Evolutionary conservation across 2,113 vertebrate genomes (phyloP).

Genomic region (Ranitomeya imitator): DNA sequence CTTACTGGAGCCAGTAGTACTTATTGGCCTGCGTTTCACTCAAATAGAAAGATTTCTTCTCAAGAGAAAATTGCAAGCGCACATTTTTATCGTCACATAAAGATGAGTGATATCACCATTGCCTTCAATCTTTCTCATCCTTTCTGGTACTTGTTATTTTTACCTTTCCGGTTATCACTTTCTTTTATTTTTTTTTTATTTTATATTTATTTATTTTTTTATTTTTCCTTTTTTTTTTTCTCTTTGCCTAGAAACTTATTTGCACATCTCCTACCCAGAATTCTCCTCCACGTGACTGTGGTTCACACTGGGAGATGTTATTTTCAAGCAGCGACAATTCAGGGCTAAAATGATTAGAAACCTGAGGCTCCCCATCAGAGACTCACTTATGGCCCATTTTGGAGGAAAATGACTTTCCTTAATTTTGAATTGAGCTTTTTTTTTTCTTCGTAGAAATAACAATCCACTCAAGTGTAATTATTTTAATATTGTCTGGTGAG

Average conservation of each 20-base stretch:
- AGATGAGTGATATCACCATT: slow-evolving; percentile 48
- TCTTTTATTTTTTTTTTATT: neutral
- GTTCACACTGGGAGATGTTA: slow-evolving; percentile 28
- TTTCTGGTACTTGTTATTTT: slow-evolving; percentile 51
- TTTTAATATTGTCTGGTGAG: slow-evolving; percentile 40
- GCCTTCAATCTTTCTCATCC: slow-evolving; percentile 49
- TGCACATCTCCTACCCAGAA: slow-evolving; percentile 37
- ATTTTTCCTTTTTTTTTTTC: neutral
- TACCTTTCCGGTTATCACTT: neutral
- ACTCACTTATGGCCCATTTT: slow-evolving; percentile 32
- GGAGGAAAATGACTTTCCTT: slow-evolving; percentile 45
- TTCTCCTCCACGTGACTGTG: slow-evolving; percentile 4
- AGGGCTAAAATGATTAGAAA: slow-evolving; percentile 38
- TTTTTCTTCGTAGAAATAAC: slow-evolving; percentile 9
- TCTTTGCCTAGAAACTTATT: neutral
- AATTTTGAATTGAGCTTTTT: slow-evolving; percentile 29
- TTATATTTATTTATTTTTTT: neutral
- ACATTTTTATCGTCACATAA: slow-evolving; percentile 52
- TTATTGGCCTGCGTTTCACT: slow-evolving; percentile 38
- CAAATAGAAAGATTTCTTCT: slow-evolving; percentile 54
- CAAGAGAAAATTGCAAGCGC: slow-evolving; percentile 35
- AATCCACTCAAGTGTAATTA: slow-evolving; percentile 47
- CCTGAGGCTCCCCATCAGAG: slow-evolving; percentile 26
- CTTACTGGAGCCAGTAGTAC: slow-evolving; percentile 12
- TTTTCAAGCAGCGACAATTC: slow-evolving; percentile 37